Base-by-base conservation (phyloP, 53 echinoderm and acorn worm species). In the Paracentrotus lividus region DNA sequence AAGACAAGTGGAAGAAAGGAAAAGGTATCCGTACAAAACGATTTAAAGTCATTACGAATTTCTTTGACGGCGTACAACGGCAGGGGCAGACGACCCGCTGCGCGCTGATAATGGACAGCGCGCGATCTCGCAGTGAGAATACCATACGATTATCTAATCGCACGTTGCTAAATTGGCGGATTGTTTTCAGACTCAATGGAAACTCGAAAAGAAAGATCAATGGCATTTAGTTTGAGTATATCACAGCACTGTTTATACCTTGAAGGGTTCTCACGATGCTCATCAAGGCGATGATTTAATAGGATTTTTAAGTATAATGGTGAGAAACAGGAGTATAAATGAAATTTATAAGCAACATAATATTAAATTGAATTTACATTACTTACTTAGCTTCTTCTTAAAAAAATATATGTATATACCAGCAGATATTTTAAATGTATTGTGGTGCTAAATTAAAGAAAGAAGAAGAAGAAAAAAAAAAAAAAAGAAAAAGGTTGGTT, bases 241-340 rank as follows among this genome's bases (percentile, higher is more conserved):
- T 55, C 54, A 34, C 24, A n/a, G 58, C 58, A 52, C 21, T 88
- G 88, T 88, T 88, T 88, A 88, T 56, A 58, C 36, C 88, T 58
- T 38, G 21, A 88, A 56, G 88, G 88, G 88, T 88, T 56, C 88
- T 88, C 88, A 88, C 88, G 88, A 88, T 88, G 57, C 38, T 88
- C 57, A 72, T 72, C 40, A 72, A 31, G 69, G 36, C 69, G 34
- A 69, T 69, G 69, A 38, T 69, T 36, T 69, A 69, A 69, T 69
- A 69, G 69, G 69, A 69, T 72, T 72, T n/a, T 67, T 36, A 40
- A 72, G 57, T 4, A 72, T 61, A 26, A 18, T 61, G 61, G 9
- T 61, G 61, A 61, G n/a, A n/a, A 27, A 0, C 61, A 61, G 61
- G 61, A 61, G 26, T 61, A 61, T n/a, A n/a, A n/a, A n/a, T n/a